Evolutionary conservation across 2,888 invertebrate species (phyloP), one percentile per base, ranked within the genome.

Genomic region (Petrolisthes manimaculis): DNA sequence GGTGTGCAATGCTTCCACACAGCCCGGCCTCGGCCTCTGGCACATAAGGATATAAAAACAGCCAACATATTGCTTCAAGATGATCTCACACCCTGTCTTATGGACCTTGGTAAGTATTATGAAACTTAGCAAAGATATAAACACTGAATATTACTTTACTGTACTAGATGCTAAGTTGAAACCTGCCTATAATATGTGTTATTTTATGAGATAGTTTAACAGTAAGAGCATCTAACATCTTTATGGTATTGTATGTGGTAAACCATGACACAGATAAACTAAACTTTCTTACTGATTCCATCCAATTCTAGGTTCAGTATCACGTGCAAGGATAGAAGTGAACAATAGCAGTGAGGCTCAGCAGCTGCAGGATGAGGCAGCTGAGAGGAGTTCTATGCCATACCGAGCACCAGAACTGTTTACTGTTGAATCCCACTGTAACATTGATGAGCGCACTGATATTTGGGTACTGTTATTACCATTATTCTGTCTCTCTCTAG

Each of bases 331-430:
- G 79, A 85, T 92, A 6, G 95, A 96, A 93, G 93, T 95, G 53
- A 95, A 95, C 91, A 95, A 95, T 0, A 94, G 95, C 79, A 94
- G 94, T 74, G 96, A 95, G 91, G 96, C 96, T 0, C 95, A 96
- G 92, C 94, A 94, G 55, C 93, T 96, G 77, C 95, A 97, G 93
- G 97, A 97, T 92, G 93, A 95, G 83, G 97, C 97, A 0, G 96
- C 96, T 82, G 97, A 97, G 93, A 94, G 96, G 89, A 97, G 96
- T 93, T 96, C 97, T 53, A 97, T 97, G 96, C 95, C 97, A 4
- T 98, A 97, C 92, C 94, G 97, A 92, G 96, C 97, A 0, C 97
- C 97, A 0, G 97, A 97, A 93, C 93, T 98, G 83, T 98, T 97
- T 92, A 95, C 95, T 92, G 96, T 97, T 12, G 96, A 97, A 93